Percentiles rank a stretch among this genome's conserved stretches.
Conservation (phyloP, 2,797 vertebrate genomes). For the Selene dorsalis region DNA sequence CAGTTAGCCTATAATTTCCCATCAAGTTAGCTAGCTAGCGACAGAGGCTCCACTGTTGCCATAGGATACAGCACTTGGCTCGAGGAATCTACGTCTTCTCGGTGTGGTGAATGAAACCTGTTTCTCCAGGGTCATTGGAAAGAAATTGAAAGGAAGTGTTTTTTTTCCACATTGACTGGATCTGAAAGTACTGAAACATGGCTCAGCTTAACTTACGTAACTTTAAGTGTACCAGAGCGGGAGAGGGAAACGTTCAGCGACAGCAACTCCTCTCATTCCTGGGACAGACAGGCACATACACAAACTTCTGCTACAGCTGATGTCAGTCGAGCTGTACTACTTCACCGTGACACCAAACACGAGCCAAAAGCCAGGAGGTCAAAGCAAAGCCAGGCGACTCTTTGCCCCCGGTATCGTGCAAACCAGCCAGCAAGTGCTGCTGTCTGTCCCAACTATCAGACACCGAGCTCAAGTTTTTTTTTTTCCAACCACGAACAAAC, state of each 20-base stretch:
- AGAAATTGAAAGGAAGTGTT: neutral
- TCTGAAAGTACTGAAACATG: slow-evolving; percentile 14
- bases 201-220: slow-evolving; percentile 20
- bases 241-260: slow-evolving; percentile 37
- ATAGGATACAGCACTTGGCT: neutral
- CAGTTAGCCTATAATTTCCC: neutral
- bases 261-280: slow-evolving; percentile 14
- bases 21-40: neutral
- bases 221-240: neutral
- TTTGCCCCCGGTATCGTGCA: neutral
- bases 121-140: neutral
- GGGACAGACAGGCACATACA: neutral
- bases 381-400: neutral
- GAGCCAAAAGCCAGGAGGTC: neutral
- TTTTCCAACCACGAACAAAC: neutral
- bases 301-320: neutral
- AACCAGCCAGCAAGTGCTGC: neutral
- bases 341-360: neutral
- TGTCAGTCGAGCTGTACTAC: neutral
- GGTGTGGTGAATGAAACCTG: neutral
- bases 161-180: neutral
- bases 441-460: slow-evolving; percentile 30
- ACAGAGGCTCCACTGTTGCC: slow-evolving; percentile 1
- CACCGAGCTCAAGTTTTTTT: slow-evolving; percentile 8
- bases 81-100: neutral